These are phyloP conservation scores for Acinonyx jubatus DNA, from an alignment of 2,113 vertebrate genomes.

Conservation along the genomic window DNA sequence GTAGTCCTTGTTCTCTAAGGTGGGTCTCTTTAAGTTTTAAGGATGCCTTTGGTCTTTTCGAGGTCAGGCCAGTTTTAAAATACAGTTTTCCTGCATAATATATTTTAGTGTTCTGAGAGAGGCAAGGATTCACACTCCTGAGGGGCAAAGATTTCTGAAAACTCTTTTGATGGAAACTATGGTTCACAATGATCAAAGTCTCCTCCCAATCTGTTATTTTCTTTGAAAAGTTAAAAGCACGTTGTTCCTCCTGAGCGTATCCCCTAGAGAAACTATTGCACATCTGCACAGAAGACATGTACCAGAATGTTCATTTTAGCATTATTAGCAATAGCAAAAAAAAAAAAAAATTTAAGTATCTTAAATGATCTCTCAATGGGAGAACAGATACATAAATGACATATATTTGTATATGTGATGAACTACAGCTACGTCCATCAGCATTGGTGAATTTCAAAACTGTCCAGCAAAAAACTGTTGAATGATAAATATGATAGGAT, in stretches of 20 bases:
- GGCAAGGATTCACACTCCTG: background rate
- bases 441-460: background rate
- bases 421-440: background rate
- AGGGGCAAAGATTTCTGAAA: slow-evolving; percentile 61
- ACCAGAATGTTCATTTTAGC: slow-evolving; percentile 19
- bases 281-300: background rate
- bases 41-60: slow-evolving; percentile 31
- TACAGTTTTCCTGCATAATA: slow-evolving; percentile 39
- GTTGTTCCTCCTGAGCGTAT: background rate
- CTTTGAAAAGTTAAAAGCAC: slow-evolving; percentile 64
- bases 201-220: slow-evolving; percentile 40
- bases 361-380: background rate
- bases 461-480: background rate
- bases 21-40: slow-evolving; percentile 57
- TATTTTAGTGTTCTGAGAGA: slow-evolving; percentile 57
- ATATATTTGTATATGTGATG: background rate
- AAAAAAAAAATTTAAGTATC: background rate
- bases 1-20: slow-evolving; percentile 28
- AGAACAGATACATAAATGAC: slow-evolving; percentile 25
- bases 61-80: slow-evolving; percentile 61
- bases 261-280: background rate
- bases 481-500: background rate
- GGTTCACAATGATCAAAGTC: slow-evolving; percentile 58
- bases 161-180: slow-evolving; percentile 37
- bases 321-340: slow-evolving; percentile 47